Base-by-base conservation (phyloP, 1,140 invertebrate genomes). In the Trypoxylus dichotomus region DNA sequence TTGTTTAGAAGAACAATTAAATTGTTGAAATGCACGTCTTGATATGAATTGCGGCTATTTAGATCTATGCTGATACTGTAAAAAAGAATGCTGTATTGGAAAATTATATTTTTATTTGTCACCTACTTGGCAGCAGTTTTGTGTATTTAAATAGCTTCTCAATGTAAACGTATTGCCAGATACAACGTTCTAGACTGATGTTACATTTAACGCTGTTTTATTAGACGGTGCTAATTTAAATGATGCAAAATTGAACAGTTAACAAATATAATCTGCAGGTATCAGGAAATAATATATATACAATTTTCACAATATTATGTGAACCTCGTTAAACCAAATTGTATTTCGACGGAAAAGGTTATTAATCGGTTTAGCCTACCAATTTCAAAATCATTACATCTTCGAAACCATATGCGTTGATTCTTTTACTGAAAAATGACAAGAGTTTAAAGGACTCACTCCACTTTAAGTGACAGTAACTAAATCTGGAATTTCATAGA, bases 91-190 rank as follows among this genome's bases (percentile, higher is more conserved):
- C 60, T 15, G 11, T 27, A 68, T 68, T 68, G 60, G 24, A 68
- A 54, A 68, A 68, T 21, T 68, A 68, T 68, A 68, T 21, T 58
- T 58, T 58, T 58, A 58, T 68, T 68, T 68, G 24, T 68, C 60
- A 27, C 60, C 60, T 68, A 68, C 60, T 68, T 68, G 60, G 60
- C 60, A 68, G 15, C 21, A 13, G 27, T 29, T 68, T 68, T 68
- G 60, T 27, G 24, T 25, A 8, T 68, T 68, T 68, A 68, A 21
- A 68, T 68, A 68, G 60, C 60, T 29, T 6, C 21, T 68, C 21
- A 68, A 68, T 25, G 60, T 27, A 25, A 68, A 68, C 60, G 60
- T 68, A 68, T 29, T 68, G 60, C 60, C 60, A 68, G 27, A 15
- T 15, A 68, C 11, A 27, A 27, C 13, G 19, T 27, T 68, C 27